Conservation (phyloP, 2,113 vertebrate genomes). For the Hepsetus odoe region DNA sequence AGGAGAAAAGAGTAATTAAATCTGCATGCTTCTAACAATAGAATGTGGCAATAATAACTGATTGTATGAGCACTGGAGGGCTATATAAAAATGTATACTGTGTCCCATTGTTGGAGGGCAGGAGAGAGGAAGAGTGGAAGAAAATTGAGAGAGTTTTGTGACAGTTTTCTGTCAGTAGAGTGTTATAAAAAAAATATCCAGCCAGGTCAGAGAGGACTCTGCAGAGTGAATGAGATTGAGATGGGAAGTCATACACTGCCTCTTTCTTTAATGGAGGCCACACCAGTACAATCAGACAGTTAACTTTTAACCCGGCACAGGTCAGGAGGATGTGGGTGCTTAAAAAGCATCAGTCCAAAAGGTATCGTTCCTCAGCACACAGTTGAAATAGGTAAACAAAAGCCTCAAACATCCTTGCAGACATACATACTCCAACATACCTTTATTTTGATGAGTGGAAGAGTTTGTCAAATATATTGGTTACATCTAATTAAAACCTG, state of each 20-base stretch:
- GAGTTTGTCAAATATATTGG: no score
- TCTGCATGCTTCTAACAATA: neutral
- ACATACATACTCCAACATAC: neutral
- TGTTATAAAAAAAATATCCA: neutral
- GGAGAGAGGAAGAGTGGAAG: neutral
- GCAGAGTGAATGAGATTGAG: neutral
- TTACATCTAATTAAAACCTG: no score
- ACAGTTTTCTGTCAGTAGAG: neutral
- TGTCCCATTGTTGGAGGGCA: neutral
- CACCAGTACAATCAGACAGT: neutral
- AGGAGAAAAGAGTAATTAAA: neutral
- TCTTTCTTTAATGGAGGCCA: conserved; percentile 13
- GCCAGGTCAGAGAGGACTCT: neutral
- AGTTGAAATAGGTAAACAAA: neutral
- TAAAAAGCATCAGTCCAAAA: conserved; percentile 12
- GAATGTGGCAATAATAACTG: conserved; percentile 8
- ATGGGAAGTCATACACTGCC: conserved; percentile 12
- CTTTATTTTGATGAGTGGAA: no score
- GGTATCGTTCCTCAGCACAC: no score
- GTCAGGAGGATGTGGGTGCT: conserved; percentile 29
- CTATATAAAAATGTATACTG: conserved; percentile 3
- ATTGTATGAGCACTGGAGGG: neutral
- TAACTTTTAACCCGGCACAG: conserved; percentile 34
- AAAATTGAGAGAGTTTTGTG: neutral
- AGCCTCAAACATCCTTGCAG: conserved; percentile 13